Evolutionary conservation across 2,113 vertebrate species (phyloP).

Genomic region (Pavo muticus): DNA sequence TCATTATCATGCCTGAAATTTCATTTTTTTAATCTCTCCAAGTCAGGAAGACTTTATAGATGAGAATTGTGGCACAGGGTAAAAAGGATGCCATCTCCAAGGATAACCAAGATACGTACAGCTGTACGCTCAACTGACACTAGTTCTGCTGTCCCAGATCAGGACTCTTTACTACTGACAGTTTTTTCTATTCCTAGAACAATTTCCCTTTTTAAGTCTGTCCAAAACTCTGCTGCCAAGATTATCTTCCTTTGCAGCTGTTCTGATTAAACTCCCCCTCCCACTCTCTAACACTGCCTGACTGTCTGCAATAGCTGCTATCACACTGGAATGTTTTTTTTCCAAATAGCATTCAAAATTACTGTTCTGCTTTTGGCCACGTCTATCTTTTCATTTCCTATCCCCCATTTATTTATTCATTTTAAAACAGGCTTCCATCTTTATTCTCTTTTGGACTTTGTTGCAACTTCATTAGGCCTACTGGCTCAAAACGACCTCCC

Average conservation of each 20-base stretch:
- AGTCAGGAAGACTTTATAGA: neutral
- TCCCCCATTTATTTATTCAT: neutral
- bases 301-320: slow-evolving; percentile 21
- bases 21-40: neutral
- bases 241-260: slow-evolving; percentile 60
- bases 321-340: neutral
- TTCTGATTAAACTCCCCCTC: neutral
- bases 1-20: neutral
- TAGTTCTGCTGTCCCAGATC: neutral
- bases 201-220: slow-evolving; percentile 26
- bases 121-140: slow-evolving; percentile 14
- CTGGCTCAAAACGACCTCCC: neutral
- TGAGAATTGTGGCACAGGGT: slow-evolving; percentile 10
- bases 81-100: slow-evolving; percentile 26
- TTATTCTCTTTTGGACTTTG: neutral
- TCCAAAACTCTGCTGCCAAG: slow-evolving; percentile 32
- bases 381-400: neutral
- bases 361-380: neutral
- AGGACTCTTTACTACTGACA: neutral
- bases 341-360: neutral
- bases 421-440: neutral
- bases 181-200: slow-evolving; percentile 5
- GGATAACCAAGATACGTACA: neutral
- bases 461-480: neutral
- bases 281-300: neutral